These are phyloP conservation scores for Drosophila ochracea DNA, from an alignment of 2,888 invertebrate species.

Conservation along the genomic window DNA sequence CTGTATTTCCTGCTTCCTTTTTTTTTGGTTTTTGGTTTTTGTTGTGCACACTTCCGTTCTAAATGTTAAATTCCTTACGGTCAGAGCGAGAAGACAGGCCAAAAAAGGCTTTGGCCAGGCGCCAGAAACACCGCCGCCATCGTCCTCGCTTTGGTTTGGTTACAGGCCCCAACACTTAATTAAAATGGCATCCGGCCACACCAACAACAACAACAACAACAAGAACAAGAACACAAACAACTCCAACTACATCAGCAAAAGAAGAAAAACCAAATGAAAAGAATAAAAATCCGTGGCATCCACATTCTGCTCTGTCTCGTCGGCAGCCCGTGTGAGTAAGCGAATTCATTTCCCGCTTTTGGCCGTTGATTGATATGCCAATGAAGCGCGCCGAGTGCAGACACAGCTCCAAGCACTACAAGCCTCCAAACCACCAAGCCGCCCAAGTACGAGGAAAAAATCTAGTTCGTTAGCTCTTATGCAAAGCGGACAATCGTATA, in stretches of 20 bases:
- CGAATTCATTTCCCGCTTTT: slow-evolving; percentile 76
- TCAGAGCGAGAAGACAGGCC: slow-evolving; percentile 50
- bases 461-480: slow-evolving; percentile 76
- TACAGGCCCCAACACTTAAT: slow-evolving; percentile 72
- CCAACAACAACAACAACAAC: slow-evolving; percentile 45
- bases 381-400: slow-evolving; percentile 66
- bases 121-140: slow-evolving; percentile 47
- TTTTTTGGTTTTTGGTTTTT: slow-evolving; percentile 6
- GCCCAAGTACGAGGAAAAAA: slow-evolving; percentile 53
- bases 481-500: slow-evolving; percentile 72
- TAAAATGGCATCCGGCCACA: slow-evolving; percentile 72
- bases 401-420: slow-evolving; percentile 30
- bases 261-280: slow-evolving; percentile 18
- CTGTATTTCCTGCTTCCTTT: slow-evolving; percentile 20
- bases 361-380: slow-evolving; percentile 76
- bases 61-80: slow-evolving; percentile 64
- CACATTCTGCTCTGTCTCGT: slow-evolving; percentile 39
- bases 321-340: slow-evolving; percentile 67
- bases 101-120: slow-evolving; percentile 53
- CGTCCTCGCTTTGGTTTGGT: slow-evolving; percentile 45
- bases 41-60: slow-evolving; percentile 51
- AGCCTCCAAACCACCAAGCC: slow-evolving; percentile 24
- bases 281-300: slow-evolving; percentile 32
- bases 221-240: slow-evolving; percentile 31
- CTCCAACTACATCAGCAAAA: slow-evolving; percentile 24